These are phyloP conservation scores for Acrobeloides nanus DNA, from an alignment of 2,888 invertebrate species.

Conservation along the genomic window DNA sequence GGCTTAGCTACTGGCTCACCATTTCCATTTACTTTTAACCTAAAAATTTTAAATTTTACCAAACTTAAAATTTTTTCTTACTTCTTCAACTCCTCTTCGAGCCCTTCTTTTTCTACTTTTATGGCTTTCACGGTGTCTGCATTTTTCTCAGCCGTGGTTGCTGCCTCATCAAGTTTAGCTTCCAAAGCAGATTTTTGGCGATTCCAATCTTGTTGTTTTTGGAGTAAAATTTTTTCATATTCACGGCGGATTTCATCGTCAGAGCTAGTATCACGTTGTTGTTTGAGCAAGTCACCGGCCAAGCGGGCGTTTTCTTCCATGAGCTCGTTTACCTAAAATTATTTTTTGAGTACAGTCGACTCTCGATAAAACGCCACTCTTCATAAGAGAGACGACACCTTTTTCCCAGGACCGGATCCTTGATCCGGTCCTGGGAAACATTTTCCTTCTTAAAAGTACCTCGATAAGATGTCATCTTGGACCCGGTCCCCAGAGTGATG, in stretches of 20 bases:
- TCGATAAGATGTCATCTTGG: too few species aligned
- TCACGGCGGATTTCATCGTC: slow-evolving; percentile 10
- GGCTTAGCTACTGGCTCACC: slow-evolving; percentile 13
- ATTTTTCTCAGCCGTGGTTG: slow-evolving; percentile 5
- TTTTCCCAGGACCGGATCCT: too few species aligned
- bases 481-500: too few species aligned
- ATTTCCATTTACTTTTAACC: too few species aligned
- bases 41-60: slow-evolving; percentile 1
- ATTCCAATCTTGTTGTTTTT: slow-evolving; percentile 15
- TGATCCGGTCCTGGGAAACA: too few species aligned
- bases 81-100: neutral
- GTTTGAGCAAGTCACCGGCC: slow-evolving; percentile 34
- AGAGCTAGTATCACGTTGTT: slow-evolving; percentile 8
- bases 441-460: too few species aligned
- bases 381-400: too few species aligned
- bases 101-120: neutral
- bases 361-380: too few species aligned
- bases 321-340: slow-evolving; percentile 22
- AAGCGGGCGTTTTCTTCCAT: slow-evolving; percentile 37
- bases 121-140: too few species aligned
- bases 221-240: slow-evolving; percentile 11
- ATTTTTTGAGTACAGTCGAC: too few species aligned
- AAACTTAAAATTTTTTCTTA: neutral
- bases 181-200: slow-evolving; percentile 14
- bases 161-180: slow-evolving; percentile 7